These are phyloP conservation scores for Pteronotus mesoamericanus DNA, from an alignment of 2,797 vertebrate genomes.

Conservation along the genomic window DNA sequence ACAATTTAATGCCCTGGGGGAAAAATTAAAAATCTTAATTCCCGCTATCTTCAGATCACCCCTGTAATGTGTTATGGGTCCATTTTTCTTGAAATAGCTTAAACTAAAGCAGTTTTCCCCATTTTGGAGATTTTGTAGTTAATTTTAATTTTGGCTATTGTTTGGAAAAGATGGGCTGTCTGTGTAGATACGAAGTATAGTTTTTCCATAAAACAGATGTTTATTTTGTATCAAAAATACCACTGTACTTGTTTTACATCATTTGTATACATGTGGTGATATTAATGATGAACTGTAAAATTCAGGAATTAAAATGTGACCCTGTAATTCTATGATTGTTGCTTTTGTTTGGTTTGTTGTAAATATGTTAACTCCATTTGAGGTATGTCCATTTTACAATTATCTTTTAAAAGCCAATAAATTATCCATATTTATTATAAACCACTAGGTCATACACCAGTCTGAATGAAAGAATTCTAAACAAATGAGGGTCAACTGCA, in stretches of 20 bases:
- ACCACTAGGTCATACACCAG: conserved; percentile 7
- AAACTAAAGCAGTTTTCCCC: conserved; percentile 82
- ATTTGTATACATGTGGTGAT: conserved; percentile 98
- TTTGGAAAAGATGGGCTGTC: conserved; percentile 88
- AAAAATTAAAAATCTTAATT: conserved; percentile 55
- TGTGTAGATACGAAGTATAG: conserved; percentile 90
- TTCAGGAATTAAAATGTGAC: conserved; percentile 98
- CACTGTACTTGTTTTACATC: conserved; percentile 96
- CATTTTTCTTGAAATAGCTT: conserved; percentile 87
- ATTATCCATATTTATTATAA: conserved; percentile 39
- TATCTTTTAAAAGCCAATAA: conserved; percentile 58
- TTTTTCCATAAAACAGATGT: conserved; percentile 91
- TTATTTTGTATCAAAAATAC: conserved; percentile 98
- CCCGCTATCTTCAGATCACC: conserved; percentile 81
- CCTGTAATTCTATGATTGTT: conserved; percentile 89
- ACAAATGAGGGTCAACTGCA: neutral
- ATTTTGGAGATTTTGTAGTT: conserved; percentile 87
- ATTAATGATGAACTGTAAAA: conserved; percentile 91
- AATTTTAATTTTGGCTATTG: conserved; percentile 87
- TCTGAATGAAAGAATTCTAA: neutral
- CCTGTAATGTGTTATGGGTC: conserved; percentile 84
- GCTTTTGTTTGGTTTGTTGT: conserved; percentile 85
- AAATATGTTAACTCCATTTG: conserved; percentile 70
- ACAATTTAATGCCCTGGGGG: conserved; percentile 66
- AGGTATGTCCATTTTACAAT: conserved; percentile 62